Base-by-base conservation (phyloP, 2,888 invertebrate species). In the Onchidella celtica region DNA sequence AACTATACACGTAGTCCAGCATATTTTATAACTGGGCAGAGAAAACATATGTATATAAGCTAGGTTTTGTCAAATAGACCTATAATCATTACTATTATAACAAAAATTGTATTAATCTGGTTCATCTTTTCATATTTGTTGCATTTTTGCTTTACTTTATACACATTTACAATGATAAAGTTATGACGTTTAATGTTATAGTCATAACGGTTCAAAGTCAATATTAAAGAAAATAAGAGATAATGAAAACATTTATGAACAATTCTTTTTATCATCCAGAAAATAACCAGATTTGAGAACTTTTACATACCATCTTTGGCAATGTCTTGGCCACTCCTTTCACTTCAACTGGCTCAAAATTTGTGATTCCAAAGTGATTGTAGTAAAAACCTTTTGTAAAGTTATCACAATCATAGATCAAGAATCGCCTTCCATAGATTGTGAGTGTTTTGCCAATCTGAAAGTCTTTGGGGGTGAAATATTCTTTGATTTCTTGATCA, bases 381-480 rank as follows among this genome's bases (percentile, higher is more conserved):
- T 95, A 94, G 92, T 95, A 97, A 93, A 96, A 97, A 85, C 95
- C 95, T 86, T 97, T 95, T 0, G 97, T 97, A 93, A 96, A 97
- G 27, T 94, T 92, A 90, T 97, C 97, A 91, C 97, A 97, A 92
- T 97, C 96, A 87, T 95, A 96, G 3, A 97, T 93, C 11, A 97
- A 94, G 93, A 97, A 96, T 40, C 93, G 90, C 69, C 93, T 89
- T 32, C 93, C 93, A 84, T 93, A 93, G 11, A 94, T 89, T 24
- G 89, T 87, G 9, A 94, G 87, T 0, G 93, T 93, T 83, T 95
- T 94, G 0, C 97, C 97, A 2, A 97, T 94, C 87, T 95, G 90
- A 65, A 98, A 95, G 93, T 97, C 97, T 90, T 94, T 95, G 0
- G 97, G 96, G 57, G 95, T 94, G 92, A 97, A 97, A 92, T 96